Evolutionary conservation across 2,113 vertebrate species (phyloP).

Genomic region (Ictidomys tridecemlineatus): DNA sequence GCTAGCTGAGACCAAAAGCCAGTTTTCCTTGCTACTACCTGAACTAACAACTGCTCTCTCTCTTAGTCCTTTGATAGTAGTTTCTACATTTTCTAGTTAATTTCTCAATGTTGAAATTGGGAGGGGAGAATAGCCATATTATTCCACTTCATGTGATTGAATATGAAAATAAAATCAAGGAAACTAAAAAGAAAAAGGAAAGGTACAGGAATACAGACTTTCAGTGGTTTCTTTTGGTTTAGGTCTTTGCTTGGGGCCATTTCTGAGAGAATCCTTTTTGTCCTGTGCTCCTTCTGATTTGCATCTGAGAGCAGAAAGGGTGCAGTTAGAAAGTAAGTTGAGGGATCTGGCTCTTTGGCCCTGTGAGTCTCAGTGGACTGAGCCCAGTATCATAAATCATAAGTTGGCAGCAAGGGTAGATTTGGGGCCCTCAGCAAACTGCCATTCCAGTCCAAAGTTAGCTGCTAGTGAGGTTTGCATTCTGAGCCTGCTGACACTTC

Average conservation of each 20-base stretch:
- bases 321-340: background rate
- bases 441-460: conserved; percentile 38
- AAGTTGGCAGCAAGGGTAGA: background rate
- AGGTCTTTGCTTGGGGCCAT: background rate
- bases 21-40: background rate
- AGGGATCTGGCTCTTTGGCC: background rate
- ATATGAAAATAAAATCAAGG: conserved; percentile 38
- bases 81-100: conserved; percentile 7
- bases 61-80: background rate
- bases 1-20: background rate
- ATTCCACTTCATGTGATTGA: background rate
- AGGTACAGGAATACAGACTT: background rate
- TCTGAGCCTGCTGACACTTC: conserved; percentile 45
- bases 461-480: background rate
- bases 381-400: conserved; percentile 48
- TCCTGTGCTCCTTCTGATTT: background rate
- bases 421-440: background rate
- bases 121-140: background rate
- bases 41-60: background rate
- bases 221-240: background rate
- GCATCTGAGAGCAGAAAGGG: background rate
- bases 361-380: background rate
- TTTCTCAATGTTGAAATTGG: conserved; percentile 10
- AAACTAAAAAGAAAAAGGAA: background rate
- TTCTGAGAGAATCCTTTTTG: background rate